Conservation (phyloP, 2,797 vertebrate genomes). For the Hemitrygon akajei region DNA sequence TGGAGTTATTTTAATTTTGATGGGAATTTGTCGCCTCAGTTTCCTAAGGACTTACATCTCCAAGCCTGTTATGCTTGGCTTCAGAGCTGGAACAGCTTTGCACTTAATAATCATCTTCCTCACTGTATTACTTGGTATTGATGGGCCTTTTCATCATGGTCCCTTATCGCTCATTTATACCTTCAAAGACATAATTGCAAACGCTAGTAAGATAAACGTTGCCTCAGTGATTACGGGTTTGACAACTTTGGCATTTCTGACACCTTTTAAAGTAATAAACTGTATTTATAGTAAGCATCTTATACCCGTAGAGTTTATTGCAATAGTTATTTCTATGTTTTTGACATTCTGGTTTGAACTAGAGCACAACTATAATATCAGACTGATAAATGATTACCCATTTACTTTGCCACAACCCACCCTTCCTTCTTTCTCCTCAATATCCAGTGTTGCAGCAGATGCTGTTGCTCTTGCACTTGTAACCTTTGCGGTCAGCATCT, state of each 20-base stretch:
- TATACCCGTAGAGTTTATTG: constrained; percentile 25
- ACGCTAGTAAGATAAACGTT: neutral
- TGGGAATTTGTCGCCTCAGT: constrained; percentile 24
- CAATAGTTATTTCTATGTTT: neutral
- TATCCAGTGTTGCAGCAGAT: neutral
- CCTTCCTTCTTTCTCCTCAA: constrained; percentile 25
- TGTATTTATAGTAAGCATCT: constrained; percentile 23
- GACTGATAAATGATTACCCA: constrained; percentile 21
- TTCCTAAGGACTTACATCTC: constrained; percentile 20
- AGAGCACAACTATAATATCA: constrained; percentile 10
- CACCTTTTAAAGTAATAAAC: constrained; percentile 27
- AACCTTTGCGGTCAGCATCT: constrained; percentile 13
- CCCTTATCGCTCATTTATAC: neutral
- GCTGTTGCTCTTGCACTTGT: constrained; percentile 16
- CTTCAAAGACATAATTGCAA: constrained; percentile 23
- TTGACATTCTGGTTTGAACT: constrained; percentile 26
- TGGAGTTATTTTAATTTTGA: constrained; percentile 27
- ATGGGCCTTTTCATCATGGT: constrained; percentile 15
- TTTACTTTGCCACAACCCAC: neutral
- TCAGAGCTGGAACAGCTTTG: constrained; percentile 21
- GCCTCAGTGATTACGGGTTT: constrained; percentile 8
- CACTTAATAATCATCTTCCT: constrained; percentile 17
- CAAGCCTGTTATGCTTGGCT: constrained; percentile 28
- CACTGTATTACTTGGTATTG: constrained; percentile 17
- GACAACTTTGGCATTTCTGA: constrained; percentile 1